These are phyloP conservation scores for Latrodectus hesperus DNA, from an alignment of 2,888 invertebrate species.

Conservation along the genomic window DNA sequence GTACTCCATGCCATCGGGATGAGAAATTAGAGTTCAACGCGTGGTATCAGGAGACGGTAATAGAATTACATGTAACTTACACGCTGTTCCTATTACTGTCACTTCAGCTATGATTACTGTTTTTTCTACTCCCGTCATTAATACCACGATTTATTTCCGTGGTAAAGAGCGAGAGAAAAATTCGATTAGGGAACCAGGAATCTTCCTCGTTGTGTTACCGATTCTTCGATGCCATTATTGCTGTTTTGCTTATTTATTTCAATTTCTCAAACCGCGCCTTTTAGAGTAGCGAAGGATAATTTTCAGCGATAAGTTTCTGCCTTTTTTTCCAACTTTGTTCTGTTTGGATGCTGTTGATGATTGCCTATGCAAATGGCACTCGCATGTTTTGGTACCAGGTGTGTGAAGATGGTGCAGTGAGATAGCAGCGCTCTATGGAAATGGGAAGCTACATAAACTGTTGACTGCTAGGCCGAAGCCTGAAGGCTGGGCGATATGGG, in stretches of 20 bases:
- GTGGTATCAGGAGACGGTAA: conserved; percentile 48
- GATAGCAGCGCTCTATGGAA: conserved; percentile 42
- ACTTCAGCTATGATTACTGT: conserved; percentile 37
- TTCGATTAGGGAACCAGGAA: conserved; percentile 33
- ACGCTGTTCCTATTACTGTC: conserved; percentile 58
- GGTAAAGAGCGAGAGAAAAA: conserved; percentile 10
- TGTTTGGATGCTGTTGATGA: conserved; percentile 20
- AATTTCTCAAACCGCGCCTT: conserved; percentile 62
- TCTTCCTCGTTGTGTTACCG: conserved; percentile 13
- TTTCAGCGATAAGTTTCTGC: not conserved
- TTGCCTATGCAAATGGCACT: conserved; percentile 61
- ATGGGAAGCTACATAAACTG: conserved; percentile 28
- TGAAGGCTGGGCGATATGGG: not conserved
- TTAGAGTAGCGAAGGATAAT: conserved; percentile 7
- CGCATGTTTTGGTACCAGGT: conserved; percentile 1
- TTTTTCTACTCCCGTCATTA: conserved; percentile 17
- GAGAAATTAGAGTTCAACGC: conserved; percentile 65
- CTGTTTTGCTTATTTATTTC: conserved; percentile 47
- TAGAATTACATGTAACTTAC: conserved; percentile 67
- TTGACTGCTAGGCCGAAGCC: conserved; percentile 13
- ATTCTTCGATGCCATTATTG: not conserved
- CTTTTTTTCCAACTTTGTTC: too few relatives aligned
- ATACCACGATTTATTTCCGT: conserved; percentile 41
- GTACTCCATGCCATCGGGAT: conserved; percentile 15
- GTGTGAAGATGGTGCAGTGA: not conserved